Evolutionary conservation across 1,140 invertebrate genomes (phyloP), one percentile per base, ranked within the genome.

Genomic region (Pseudomyrmex concolor): DNA sequence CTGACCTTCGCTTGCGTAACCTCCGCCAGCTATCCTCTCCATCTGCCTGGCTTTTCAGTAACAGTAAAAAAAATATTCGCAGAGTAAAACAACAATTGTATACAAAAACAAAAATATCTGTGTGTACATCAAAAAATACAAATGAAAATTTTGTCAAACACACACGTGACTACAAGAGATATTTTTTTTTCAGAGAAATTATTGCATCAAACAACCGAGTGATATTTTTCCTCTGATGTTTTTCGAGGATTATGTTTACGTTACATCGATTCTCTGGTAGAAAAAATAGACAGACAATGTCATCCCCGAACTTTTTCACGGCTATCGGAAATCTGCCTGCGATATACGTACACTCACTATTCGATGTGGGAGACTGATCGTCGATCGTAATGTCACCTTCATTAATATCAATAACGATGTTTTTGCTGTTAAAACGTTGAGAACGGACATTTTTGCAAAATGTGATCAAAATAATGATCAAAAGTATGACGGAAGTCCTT

Each of bases 1-100:
- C 45, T 89, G 80, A 2, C 81, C 83, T 7, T 74, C 73, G 2
- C 22, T 22, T 1, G 88, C 86, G 51, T 73, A 81, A 54, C 22
- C 70, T 17, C 88, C 88, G 2, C 83, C 88, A 9, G 54, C 68
- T 50, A 88, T 84, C 71, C 78, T 86, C 5, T 87, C 50, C n/a
- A 67, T 64, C 12, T 72, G 22, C 17, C 25, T 67, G 22, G 10
- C 71, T 73, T 64, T 77, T 62, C 43, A 2, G 22, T 45, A 63
- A 50, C 25, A 19, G 43, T 34, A 34, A 74, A 83, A 60, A 82
- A 63, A 10, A 62, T 55, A 54, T 73, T 51, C 15, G 62, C 22
- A 63, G 19, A 34, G 34, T 34, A 34, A 34, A 34, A 34, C 34
- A 60, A 60, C 17, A 17, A 60, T 4, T 57, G 2, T 57, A 17